Evolutionary conservation across 2,113 vertebrate genomes (phyloP), one percentile per base, ranked within the genome.

Genomic region (Bubo blakistoni): DNA sequence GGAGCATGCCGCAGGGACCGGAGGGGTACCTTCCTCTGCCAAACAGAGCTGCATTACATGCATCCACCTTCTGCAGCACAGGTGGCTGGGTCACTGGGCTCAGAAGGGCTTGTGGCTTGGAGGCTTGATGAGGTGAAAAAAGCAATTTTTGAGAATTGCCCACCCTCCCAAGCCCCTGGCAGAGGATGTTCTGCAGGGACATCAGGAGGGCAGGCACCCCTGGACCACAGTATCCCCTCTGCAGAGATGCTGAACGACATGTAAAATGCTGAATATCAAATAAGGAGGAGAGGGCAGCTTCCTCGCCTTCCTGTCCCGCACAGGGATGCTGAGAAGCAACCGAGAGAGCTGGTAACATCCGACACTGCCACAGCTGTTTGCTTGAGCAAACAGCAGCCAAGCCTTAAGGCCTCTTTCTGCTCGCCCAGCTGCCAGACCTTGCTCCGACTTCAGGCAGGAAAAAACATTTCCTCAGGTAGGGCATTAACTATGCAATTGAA

Each of bases 391-490:
- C 62, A 72, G 69, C 81, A 65, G 72, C 46, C 51, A 7, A 81
- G 46, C 74, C 61, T 40, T 36, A 36, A 47, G 72, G 77, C 69
- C 62, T 72, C 72, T 79, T 54, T 51, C 52, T 72, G 73, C 86
- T 81, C 13, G 0, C 59, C 58, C 49, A 34, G 95, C 90, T 94
- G 92, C 86, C 83, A 94, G 65, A 78, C 59, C 78, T 29, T 6
- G 36, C 69, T 59, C 24, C 18, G 6, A 14, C 65, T 63, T 34
- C 51, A 15, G 78, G 54, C 82, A 92, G 90, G 83, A 94, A 93
- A 81, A 91, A 42, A 62, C 90, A 92, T 69, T 90, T 92, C 83
- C 87, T 96, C 79, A 47, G 79, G 95, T 54, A 71, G 81, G 62
- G 81, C 72, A 70, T 63, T 70, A 76, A 57, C 65, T 7, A 27